A percentile compares a stretch with the other conserved stretches of the same genome.
Conservation (phyloP, 1,140 invertebrate genomes). For the Euwallacea fornicatus region DNA sequence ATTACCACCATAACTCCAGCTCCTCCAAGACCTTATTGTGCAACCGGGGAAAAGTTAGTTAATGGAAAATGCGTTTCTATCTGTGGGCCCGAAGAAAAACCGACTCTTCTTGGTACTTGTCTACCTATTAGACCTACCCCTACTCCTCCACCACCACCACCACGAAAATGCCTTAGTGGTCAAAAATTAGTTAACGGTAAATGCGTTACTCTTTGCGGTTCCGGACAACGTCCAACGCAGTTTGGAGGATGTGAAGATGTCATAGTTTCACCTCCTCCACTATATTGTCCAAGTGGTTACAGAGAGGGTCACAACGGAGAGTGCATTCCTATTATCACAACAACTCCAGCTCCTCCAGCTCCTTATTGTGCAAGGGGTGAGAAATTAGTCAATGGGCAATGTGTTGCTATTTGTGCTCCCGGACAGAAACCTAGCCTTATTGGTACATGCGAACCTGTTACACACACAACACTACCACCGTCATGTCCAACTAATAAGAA, state of each 20-base stretch:
- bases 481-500: no score
- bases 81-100: slow-evolving; percentile 11
- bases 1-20: slow-evolving; percentile 16
- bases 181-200: no score
- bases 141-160: no score
- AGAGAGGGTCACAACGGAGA: slow-evolving; percentile 11
- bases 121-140: no score
- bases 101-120: no score
- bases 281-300: slow-evolving; percentile 23
- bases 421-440: slow-evolving; percentile 5
- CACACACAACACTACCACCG: no score
- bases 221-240: neutral
- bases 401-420: neutral
- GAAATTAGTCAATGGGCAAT: no score
- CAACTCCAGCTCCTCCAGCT: slow-evolving; percentile 33
- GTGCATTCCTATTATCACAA: neutral
- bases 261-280: neutral
- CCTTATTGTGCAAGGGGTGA: slow-evolving; percentile 8
- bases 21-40: slow-evolving; percentile 35
- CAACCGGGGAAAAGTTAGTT: no score
- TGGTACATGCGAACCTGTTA: no score
- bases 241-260: no score
- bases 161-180: no score
- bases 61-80: no score
- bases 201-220: neutral